These are phyloP conservation scores for Lasaia peninsularis DNA, from an alignment of 1,140 invertebrate species.

Conservation along the genomic window DNA sequence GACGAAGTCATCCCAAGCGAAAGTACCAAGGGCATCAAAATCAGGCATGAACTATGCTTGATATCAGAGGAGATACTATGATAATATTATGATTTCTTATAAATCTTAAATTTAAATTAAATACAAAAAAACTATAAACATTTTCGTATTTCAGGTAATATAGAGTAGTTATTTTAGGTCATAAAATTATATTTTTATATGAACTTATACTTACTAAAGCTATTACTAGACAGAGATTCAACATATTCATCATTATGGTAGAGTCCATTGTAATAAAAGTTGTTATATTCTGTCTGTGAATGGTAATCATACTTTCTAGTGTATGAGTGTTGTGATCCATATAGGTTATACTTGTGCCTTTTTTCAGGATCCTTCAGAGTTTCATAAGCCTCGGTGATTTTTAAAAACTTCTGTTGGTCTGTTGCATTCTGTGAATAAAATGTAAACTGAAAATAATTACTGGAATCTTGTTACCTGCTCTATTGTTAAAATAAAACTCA, in stretches of 20 bases:
- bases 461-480: too few relatives aligned
- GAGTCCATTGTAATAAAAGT: conserved; percentile 91
- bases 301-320: conserved; percentile 72
- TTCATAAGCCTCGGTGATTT: conserved; percentile 90
- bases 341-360: conserved; percentile 87
- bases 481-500: too few relatives aligned
- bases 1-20: too few relatives aligned
- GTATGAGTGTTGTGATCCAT: conserved; percentile 85
- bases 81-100: too few relatives aligned
- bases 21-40: too few relatives aligned
- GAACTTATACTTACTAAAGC: conserved; percentile 83
- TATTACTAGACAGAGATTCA: conserved; percentile 84
- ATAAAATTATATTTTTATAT: background rate
- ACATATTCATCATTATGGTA: conserved; percentile 93
- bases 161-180: background rate
- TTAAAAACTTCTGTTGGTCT: conserved; percentile 87
- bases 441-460: too few relatives aligned
- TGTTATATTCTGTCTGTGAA: conserved; percentile 91
- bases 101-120: too few relatives aligned
- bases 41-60: too few relatives aligned
- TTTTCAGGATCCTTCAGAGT: conserved; percentile 89
- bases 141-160: too few relatives aligned
- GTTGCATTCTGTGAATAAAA: conserved; percentile 75
- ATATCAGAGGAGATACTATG: too few relatives aligned
- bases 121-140: too few relatives aligned